Evolutionary conservation across 1,140 invertebrate species (phyloP).

Genomic region (Tetranychus urticae): DNA sequence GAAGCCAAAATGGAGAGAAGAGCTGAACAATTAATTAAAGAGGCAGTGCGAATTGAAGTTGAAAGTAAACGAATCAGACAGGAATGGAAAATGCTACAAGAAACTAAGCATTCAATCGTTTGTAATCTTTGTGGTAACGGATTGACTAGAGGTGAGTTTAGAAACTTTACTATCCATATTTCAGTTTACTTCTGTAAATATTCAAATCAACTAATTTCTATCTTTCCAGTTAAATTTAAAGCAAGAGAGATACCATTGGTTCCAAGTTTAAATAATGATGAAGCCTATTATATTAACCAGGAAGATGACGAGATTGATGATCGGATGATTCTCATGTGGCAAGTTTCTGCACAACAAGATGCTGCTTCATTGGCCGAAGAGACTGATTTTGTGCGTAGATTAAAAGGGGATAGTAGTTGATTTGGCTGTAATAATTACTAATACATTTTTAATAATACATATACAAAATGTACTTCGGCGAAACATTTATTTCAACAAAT

Average conservation of each 20-base stretch:
- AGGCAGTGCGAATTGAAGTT: not conserved
- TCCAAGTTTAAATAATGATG: not conserved
- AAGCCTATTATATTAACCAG: not conserved
- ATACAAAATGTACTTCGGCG: not conserved
- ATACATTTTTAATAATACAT: not conserved
- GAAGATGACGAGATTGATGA: not conserved
- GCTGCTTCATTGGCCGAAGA: conserved; percentile 4
- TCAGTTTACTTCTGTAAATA: not conserved
- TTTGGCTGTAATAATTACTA: not conserved
- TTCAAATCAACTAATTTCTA: not conserved
- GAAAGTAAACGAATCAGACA: not conserved
- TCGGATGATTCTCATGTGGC: conserved; percentile 4
- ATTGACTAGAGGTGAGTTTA: conserved; percentile 1
- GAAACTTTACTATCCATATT: not conserved
- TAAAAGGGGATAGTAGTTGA: not conserved
- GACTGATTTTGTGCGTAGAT: conserved; percentile 6
- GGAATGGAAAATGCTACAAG: conserved; percentile 3
- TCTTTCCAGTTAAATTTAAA: not conserved
- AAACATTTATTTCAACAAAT: not conserved
- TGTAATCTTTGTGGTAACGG: conserved; percentile 3
- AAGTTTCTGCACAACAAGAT: conserved; percentile 6
- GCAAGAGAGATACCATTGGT: not conserved
- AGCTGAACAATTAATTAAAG: not conserved
- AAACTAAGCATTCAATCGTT: conserved; percentile 1
- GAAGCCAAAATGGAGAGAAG: not conserved